Evolutionary conservation across 1,140 invertebrate genomes (phyloP).

Genomic region (Antheraea pernyi): DNA sequence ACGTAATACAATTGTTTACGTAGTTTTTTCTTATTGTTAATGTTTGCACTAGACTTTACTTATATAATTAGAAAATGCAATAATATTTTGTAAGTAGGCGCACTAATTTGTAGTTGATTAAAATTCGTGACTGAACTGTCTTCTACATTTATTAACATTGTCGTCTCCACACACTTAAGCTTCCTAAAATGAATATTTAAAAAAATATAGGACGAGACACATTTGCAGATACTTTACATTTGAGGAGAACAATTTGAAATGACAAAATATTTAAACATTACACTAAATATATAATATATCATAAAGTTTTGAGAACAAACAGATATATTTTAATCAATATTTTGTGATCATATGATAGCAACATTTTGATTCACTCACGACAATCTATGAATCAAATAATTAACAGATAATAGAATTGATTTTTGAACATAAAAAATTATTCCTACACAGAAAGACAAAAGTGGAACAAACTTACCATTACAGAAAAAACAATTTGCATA

Average conservation of each 20-base stretch:
- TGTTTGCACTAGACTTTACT: slow-evolving; percentile 53
- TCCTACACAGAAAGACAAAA: too few species aligned
- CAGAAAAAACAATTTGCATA: too few species aligned
- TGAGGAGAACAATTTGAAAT: neutral
- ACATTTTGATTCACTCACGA: too few species aligned
- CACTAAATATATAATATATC: too few species aligned
- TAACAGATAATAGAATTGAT: too few species aligned
- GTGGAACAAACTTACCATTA: too few species aligned
- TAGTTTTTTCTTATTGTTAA: slow-evolving; percentile 36
- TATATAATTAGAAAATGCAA: slow-evolving; percentile 61
- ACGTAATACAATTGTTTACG: slow-evolving; percentile 19
- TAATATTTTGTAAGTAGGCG: slow-evolving; percentile 75
- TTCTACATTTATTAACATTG: slow-evolving; percentile 7
- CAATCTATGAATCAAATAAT: too few species aligned
- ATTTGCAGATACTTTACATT: neutral
- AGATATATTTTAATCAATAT: too few species aligned
- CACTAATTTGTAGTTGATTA: slow-evolving; percentile 54
- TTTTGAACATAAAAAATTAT: too few species aligned
- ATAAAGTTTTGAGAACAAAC: too few species aligned
- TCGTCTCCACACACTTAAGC: neutral
- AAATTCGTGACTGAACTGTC: slow-evolving; percentile 34
- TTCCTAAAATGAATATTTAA: neutral
- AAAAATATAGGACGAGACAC: neutral
- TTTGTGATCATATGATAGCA: too few species aligned
- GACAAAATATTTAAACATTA: too few species aligned